Evolutionary conservation across 2,888 invertebrate genomes (phyloP).

Genomic region (Epinotia ramella): DNA sequence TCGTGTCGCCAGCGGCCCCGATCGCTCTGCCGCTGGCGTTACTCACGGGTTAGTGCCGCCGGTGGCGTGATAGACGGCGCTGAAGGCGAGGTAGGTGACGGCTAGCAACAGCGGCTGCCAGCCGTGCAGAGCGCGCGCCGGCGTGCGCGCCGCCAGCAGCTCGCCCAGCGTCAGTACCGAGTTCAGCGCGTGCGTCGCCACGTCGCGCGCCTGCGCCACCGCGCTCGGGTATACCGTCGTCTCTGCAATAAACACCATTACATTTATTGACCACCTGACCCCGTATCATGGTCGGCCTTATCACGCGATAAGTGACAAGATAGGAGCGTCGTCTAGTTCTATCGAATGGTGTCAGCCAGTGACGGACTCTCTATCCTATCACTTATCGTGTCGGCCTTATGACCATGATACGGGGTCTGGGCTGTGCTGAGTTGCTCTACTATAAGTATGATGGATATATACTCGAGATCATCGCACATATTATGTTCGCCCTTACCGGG

Average conservation of each 20-base stretch:
- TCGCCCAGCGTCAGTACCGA: conserved; percentile 90
- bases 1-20: no score
- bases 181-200: conserved; percentile 86
- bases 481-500: no score
- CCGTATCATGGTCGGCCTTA: no score
- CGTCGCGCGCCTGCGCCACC: conserved; percentile 67
- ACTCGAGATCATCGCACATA: no score
- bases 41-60: conserved; percentile 91
- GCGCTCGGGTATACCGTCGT: conserved; percentile 42
- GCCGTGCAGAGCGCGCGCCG: conserved; percentile 77
- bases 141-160: conserved; percentile 88
- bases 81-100: conserved; percentile 88
- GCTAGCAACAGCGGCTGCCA: conserved; percentile 89
- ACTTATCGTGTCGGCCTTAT: no score
- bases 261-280: background rate
- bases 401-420: no score
- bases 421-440: no score
- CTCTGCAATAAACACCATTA: conserved; percentile 6
- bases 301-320: no score
- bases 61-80: conserved; percentile 88
- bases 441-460: no score
- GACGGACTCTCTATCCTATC: no score
- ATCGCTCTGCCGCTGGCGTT: background rate
- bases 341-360: no score
- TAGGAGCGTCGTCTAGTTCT: no score